Conservation (phyloP, 2,888 invertebrate species). For the Dioctria rufipes region DNA sequence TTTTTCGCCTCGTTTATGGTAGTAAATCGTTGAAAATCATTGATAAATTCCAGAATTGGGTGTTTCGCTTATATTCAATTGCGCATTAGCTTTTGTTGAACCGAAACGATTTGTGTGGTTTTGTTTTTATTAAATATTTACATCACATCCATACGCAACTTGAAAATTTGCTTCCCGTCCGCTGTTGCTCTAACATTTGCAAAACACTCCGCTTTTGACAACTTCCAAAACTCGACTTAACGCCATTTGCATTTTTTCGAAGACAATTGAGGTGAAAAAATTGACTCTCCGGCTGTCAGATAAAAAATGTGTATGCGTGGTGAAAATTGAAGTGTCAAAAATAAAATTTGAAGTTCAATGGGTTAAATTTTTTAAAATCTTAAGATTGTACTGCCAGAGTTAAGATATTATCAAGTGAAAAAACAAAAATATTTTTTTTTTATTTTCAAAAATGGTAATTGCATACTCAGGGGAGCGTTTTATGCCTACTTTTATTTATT, state of each 20-base stretch:
- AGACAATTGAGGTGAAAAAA: not conserved
- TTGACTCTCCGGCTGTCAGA: no score
- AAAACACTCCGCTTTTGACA: conserved; percentile 13
- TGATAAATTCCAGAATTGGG: not conserved
- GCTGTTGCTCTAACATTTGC: not conserved
- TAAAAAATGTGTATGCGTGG: not conserved
- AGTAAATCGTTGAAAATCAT: not conserved
- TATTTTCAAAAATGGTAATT: no score
- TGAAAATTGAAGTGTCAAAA: not conserved
- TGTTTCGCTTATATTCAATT: not conserved
- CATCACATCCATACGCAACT: not conserved
- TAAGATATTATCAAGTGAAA: no score
- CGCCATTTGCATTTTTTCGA: conserved; percentile 38
- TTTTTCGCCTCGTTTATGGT: not conserved
- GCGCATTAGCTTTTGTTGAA: not conserved
- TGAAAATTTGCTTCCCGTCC: not conserved
- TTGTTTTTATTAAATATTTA: not conserved
- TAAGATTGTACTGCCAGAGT: no score
- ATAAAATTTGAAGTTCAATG: not conserved
- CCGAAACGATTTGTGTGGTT: not conserved
- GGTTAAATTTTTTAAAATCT: no score
- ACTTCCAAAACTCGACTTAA: conserved; percentile 26
- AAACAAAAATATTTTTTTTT: no score
- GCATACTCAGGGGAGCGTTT: no score
- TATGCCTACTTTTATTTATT: no score